These are phyloP conservation scores for Actinopyga echinites DNA, from an alignment of 53 echinoderm and acorn worm genomes.

Conservation along the genomic window DNA sequence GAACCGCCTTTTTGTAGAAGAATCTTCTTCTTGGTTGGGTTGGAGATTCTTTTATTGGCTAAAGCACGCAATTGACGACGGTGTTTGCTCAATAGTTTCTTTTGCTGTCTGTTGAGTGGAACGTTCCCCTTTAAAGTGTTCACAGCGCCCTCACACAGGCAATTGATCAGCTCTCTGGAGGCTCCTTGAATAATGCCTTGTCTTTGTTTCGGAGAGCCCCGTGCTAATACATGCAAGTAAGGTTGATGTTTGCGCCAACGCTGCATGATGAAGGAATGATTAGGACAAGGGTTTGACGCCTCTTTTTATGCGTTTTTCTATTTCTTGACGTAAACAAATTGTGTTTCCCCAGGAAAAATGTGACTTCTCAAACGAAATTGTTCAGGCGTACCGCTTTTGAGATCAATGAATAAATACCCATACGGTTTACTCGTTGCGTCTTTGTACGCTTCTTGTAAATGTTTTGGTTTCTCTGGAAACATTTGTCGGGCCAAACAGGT, in stretches of 20 bases:
- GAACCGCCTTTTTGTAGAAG: slow-evolving; percentile 20
- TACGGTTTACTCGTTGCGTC: slow-evolving; percentile 67
- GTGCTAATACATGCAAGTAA: slow-evolving; percentile 56
- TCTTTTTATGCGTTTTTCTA: neutral
- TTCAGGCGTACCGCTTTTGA: slow-evolving; percentile 74
- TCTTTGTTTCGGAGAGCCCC: slow-evolving; percentile 60
- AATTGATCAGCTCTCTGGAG: slow-evolving; percentile 51
- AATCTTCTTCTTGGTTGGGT: slow-evolving; percentile 52
- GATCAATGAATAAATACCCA: slow-evolving; percentile 72
- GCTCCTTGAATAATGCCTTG: slow-evolving; percentile 68
- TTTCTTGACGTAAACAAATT: slow-evolving; percentile 55
- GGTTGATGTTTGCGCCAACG: slow-evolving; percentile 49
- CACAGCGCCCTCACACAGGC: slow-evolving; percentile 63
- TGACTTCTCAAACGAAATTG: slow-evolving; percentile 54
- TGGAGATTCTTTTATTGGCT: slow-evolving; percentile 24
- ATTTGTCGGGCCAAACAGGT: slow-evolving; percentile 69
- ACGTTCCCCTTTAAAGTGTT: slow-evolving; percentile 65
- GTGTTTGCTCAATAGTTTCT: slow-evolving; percentile 42
- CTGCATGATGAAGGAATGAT: slow-evolving; percentile 16
- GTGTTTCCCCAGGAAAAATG: slow-evolving; percentile 61
- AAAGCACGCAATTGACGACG: slow-evolving; percentile 56
- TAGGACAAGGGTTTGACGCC: neutral
- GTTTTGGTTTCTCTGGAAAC: slow-evolving; percentile 62
- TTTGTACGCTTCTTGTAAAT: slow-evolving; percentile 61
- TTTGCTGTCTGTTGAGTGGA: slow-evolving; percentile 53